Percentiles rank a stretch among this genome's conserved stretches.
Evolutionary conservation across 2,113 vertebrate species (phyloP).

Genomic region (Pomatorhinus ruficollis): DNA sequence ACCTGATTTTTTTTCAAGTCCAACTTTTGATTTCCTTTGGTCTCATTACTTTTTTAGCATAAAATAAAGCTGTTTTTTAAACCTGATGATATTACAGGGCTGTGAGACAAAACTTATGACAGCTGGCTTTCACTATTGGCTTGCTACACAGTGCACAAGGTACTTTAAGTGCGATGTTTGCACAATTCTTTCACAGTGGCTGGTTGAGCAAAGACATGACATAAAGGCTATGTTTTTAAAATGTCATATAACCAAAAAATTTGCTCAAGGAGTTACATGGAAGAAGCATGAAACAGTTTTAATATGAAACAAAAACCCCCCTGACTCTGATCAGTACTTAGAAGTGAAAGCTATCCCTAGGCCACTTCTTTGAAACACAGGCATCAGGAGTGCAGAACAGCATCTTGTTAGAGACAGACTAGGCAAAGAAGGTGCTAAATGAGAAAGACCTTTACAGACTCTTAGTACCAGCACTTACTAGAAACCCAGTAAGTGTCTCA

Average conservation of each 20-base stretch:
- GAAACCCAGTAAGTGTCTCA: background rate
- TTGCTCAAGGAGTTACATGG: background rate
- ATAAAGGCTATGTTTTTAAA: background rate
- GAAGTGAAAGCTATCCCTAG: background rate
- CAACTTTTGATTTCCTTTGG: background rate
- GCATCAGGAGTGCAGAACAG: background rate
- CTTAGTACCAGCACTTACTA: background rate
- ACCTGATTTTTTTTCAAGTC: background rate
- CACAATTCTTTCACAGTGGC: background rate
- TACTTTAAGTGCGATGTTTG: background rate
- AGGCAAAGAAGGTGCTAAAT: background rate
- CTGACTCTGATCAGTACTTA: background rate
- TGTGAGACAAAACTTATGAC: background rate
- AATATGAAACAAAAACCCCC: rapidly evolving
- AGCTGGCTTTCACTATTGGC: background rate
- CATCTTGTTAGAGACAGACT: background rate
- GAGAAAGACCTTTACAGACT: background rate
- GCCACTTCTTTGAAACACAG: background rate
- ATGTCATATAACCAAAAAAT: background rate
- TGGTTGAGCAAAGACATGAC: background rate
- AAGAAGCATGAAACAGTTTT: background rate
- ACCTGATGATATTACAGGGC: background rate
- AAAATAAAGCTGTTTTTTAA: background rate
- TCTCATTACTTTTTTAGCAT: background rate
- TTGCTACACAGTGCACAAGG: background rate